Evolutionary conservation across 2,113 vertebrate genomes (phyloP), one percentile per base, ranked within the genome.

Genomic region (Scatophagus argus): DNA sequence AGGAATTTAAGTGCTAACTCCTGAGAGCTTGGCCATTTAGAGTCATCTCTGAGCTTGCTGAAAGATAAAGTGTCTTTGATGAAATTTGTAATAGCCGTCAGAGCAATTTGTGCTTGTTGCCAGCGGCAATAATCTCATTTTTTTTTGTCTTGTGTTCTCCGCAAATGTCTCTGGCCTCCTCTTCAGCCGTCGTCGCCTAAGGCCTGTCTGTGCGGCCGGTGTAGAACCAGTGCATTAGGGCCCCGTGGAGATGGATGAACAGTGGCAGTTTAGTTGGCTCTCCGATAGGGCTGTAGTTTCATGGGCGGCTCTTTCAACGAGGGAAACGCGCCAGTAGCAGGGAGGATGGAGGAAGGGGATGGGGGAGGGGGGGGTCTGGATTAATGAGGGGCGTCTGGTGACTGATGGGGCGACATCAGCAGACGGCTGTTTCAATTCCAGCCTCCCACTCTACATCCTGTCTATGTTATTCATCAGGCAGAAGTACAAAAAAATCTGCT

Each of bases 391-490:
- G 79, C 51, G 74, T 82, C 85, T 81, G 77, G 54, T 93, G 92
- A 94, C 74, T 80, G 92, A 94, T 93, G 90, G 80, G 81, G 55
- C 52, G 47, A 88, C 90, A 91, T 85, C 88, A 79, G 69, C 36
- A 83, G 81, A 92, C 38, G 91, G 82, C 82, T 90, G 88, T 92
- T 94, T 93, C 90, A 91, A 86, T 94, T 91, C 84, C 80, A 88
- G 74, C 74, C 82, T 83, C 82, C 85, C 77, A 68, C 83, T 92
- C 79, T 69, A 84, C 81, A 84, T 92, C 76, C 77, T 86, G 70
- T 67, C 77, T 8, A 63, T 83, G 84, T 83, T 80, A 82, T 92
- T 83, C 74, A 87, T 89, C 82, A 86, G 60, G 69, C 65, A 23
- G 23, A 54, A 78, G 72, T 43, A 47, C 36, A 54, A 34, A 54